These are phyloP conservation scores for Gobiocypris rarus DNA, from an alignment of 2,113 vertebrate species.

Conservation along the genomic window DNA sequence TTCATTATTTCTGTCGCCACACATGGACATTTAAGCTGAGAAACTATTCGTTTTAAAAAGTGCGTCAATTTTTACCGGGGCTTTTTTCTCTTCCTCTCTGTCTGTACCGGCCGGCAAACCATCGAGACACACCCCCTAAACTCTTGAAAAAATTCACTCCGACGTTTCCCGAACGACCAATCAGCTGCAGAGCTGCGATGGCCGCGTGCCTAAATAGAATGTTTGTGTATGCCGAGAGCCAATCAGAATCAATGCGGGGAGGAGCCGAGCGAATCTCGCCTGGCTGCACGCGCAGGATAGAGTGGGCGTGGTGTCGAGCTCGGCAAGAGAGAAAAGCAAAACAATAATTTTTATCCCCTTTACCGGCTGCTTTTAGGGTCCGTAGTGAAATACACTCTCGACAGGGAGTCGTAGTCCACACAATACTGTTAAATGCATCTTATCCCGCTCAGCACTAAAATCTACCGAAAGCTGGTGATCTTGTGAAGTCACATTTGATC, in stretches of 20 bases:
- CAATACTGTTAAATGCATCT: constrained; percentile 78
- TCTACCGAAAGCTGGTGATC: constrained; percentile 69
- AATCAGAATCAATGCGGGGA: constrained; percentile 69
- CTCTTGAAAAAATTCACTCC: constrained; percentile 55
- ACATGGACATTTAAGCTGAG: too few relatives aligned
- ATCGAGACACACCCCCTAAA: constrained; percentile 66
- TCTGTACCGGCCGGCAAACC: constrained; percentile 76
- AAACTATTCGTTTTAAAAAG: not conserved
- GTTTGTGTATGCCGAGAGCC: constrained; percentile 72
- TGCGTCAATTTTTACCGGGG: not conserved
- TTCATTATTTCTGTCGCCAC: not conserved
- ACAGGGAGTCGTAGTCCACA: constrained; percentile 57
- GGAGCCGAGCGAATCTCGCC: constrained; percentile 50
- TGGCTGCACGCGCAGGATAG: constrained; percentile 59
- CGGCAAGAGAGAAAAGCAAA: constrained; percentile 77
- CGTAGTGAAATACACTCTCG: constrained; percentile 62
- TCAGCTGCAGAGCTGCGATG: constrained; percentile 59
- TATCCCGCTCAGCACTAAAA: constrained; percentile 67
- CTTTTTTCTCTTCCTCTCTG: constrained; percentile 39
- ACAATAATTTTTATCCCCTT: constrained; percentile 74
- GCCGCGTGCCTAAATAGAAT: constrained; percentile 78
- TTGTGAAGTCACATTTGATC: constrained; percentile 69
- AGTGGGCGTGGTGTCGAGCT: constrained; percentile 75
- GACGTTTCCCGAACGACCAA: constrained; percentile 65
- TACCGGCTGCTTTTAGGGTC: constrained; percentile 73